Evolutionary conservation across 2,797 vertebrate genomes (phyloP).

Genomic region (Psittacula derbiana): DNA sequence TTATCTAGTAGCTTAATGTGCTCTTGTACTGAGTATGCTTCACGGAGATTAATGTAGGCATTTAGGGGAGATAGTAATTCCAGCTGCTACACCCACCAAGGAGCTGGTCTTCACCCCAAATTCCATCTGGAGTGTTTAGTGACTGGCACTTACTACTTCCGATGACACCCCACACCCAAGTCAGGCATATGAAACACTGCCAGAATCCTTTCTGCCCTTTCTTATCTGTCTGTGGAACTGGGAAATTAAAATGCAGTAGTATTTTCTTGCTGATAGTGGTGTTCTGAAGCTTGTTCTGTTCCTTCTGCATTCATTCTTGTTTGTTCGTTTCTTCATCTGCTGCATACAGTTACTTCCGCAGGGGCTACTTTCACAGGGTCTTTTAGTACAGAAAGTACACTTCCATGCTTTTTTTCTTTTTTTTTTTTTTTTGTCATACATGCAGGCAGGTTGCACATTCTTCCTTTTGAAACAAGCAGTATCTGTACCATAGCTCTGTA

Average conservation of each 20-base stretch:
- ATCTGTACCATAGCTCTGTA: background rate
- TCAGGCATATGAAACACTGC: background rate
- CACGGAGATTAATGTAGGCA: background rate
- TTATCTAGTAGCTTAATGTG: background rate
- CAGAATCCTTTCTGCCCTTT: background rate
- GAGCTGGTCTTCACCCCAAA: background rate
- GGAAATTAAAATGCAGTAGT: background rate
- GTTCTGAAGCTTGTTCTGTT: background rate
- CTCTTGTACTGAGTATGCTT: background rate
- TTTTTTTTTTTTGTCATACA: background rate
- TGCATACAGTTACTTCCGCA: background rate
- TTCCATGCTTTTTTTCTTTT: background rate
- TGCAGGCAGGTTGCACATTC: background rate
- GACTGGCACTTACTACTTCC: background rate
- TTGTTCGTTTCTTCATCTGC: background rate
- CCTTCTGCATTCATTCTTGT: background rate
- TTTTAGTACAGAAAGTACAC: background rate
- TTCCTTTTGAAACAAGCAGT: background rate
- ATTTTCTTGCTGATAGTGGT: background rate
- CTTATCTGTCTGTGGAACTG: background rate
- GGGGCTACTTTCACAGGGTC: background rate
- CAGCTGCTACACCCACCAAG: background rate
- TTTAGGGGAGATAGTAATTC: background rate
- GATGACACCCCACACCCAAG: accelerated
- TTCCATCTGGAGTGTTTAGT: background rate